These are phyloP conservation scores for Astropecten irregularis DNA, from an alignment of 53 echinoderm and acorn worm species.

Conservation along the genomic window DNA sequence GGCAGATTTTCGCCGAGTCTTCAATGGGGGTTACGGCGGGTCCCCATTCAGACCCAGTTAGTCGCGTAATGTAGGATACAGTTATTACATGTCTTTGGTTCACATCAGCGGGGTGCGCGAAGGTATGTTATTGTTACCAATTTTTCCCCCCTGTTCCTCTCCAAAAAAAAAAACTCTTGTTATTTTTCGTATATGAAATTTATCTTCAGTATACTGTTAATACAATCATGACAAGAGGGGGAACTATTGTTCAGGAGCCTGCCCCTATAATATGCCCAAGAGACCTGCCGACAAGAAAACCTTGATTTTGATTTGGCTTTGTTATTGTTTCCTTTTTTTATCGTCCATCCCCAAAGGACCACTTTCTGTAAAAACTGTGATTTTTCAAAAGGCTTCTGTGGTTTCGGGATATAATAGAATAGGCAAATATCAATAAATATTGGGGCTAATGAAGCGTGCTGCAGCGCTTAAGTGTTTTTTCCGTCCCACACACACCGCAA, in stretches of 20 bases:
- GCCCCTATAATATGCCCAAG: too few relatives aligned
- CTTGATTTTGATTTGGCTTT: constrained; percentile 40
- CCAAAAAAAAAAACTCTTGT: background rate
- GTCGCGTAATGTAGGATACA: constrained; percentile 50
- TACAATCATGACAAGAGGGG: background rate
- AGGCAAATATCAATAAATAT: constrained; percentile 42
- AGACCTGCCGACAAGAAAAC: constrained; percentile 3
- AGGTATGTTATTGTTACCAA: constrained; percentile 54
- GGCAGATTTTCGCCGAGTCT: constrained; percentile 17
- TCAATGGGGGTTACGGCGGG: constrained; percentile 11
- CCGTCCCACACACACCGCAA: background rate
- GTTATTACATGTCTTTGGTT: constrained; percentile 51
- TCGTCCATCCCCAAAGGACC: constrained; percentile 1
- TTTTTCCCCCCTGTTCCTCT: background rate
- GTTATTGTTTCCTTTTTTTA: constrained; percentile 58
- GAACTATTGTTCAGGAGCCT: constrained; percentile 2
- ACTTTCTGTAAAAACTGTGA: constrained; percentile 28
- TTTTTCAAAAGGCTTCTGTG: constrained; percentile 46
- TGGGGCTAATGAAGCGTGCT: constrained; percentile 34
- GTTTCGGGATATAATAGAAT: constrained; percentile 47
- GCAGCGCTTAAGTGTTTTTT: background rate
- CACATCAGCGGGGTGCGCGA: constrained; percentile 37
- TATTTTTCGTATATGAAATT: constrained; percentile 8
- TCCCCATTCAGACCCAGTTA: constrained; percentile 23
- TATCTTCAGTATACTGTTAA: background rate